These are phyloP conservation scores for Poeciliopsis prolifica DNA, from an alignment of 2,113 vertebrate species.

Conservation along the genomic window DNA sequence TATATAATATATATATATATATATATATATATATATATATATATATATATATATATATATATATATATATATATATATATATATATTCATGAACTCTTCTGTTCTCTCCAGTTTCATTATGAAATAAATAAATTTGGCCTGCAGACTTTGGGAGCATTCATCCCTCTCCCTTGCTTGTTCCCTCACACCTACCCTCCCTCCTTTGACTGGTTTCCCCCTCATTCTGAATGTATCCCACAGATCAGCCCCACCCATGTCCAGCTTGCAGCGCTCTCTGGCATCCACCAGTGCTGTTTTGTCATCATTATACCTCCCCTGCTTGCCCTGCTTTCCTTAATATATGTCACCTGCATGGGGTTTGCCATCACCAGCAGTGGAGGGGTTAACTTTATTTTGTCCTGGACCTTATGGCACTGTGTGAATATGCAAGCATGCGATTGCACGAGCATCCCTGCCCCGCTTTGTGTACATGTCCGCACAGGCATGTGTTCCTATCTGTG, in stretches of 20 bases:
- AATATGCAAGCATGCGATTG: conserved; percentile 40
- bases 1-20: too few relatives aligned
- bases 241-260: conserved; percentile 67
- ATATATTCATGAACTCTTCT: background rate
- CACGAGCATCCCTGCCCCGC: conserved; percentile 28
- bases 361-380: conserved; percentile 61
- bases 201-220: background rate
- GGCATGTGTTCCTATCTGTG: conserved; percentile 61
- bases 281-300: conserved; percentile 67
- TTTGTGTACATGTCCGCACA: conserved; percentile 65
- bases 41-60: too few relatives aligned
- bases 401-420: conserved; percentile 47
- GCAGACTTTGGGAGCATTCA: conserved; percentile 28
- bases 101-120: conserved; percentile 5
- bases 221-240: conserved; percentile 50
- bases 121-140: conserved; percentile 43
- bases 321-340: conserved; percentile 65
- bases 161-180: conserved; percentile 23
- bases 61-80: too few relatives aligned
- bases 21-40: too few relatives aligned
- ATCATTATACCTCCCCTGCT: conserved; percentile 75
- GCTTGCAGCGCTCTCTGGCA: conserved; percentile 49
- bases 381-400: conserved; percentile 82
- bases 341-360: conserved; percentile 72
- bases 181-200: conserved; percentile 28